Evolutionary conservation across 2,888 invertebrate species (phyloP).

Genomic region (Apamea crenata): DNA sequence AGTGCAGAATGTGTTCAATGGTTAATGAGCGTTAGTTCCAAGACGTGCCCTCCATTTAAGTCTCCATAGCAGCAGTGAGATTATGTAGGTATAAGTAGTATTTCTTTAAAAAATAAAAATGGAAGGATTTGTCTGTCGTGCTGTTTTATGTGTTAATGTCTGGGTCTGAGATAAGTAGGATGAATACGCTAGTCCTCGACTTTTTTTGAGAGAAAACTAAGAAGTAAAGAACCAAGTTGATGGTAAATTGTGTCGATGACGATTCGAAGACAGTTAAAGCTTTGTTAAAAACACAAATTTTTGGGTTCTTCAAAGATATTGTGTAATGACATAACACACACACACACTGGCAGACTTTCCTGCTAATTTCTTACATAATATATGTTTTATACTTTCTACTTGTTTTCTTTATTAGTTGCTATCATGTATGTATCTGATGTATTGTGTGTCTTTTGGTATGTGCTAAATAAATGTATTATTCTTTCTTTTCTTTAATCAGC

Average conservation of each 20-base stretch:
- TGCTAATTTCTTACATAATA: too few species aligned
- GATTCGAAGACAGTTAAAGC: not conserved
- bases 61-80: not conserved
- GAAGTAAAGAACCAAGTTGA: not conserved
- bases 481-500: too few species aligned
- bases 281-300: not conserved
- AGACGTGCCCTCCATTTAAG: conserved; percentile 10
- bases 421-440: too few species aligned
- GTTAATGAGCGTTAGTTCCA: conserved; percentile 15
- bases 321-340: too few species aligned
- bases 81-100: not conserved
- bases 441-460: too few species aligned
- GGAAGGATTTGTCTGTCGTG: not conserved
- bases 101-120: not conserved
- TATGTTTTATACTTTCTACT: too few species aligned
- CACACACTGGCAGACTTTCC: too few species aligned
- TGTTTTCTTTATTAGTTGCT: too few species aligned
- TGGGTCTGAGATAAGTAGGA: not conserved
- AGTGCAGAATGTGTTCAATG: conserved; percentile 38
- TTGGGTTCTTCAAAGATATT: not conserved
- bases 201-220: not conserved
- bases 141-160: not conserved
- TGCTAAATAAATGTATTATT: too few species aligned
- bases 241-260: not conserved
- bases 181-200: not conserved